Base-by-base conservation (phyloP, 2,797 vertebrate species). In the Sandelia bainsii region DNA sequence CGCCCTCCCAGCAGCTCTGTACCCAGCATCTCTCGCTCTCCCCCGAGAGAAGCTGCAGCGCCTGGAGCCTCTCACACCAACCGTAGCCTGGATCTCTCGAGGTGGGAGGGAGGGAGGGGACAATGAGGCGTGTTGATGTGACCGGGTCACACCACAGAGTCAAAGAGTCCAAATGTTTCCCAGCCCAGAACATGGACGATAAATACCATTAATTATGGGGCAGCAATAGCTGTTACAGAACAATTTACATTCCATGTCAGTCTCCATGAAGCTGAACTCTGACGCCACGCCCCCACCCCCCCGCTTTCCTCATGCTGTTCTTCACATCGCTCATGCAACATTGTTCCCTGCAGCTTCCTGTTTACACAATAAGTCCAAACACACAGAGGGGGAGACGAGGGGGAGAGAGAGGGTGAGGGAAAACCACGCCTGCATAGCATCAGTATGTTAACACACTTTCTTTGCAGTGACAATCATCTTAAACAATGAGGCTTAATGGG, bases 281-380 rank as follows among this genome's bases (percentile, higher is more conserved):
- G 60, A 27, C n/a, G 12, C 46, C 34, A n/a, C n/a, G n/a, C n/a
- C n/a, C 25, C 25, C 25, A 2, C 16, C 48, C 45, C 34, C 29
- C 32, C 51, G 14, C 23, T 34, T 12, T 50, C n/a, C 13, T 1
- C 2, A 19, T 42, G 27, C 20, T 8, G 25, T 42, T 72, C 68
- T 59, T 29, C n/a, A 48, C 49, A 22, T 59, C 62, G 65, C 63
- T 39, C 68, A 14, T 44, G 59, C 50, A 62, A 51, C 71, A 93
- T 90, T 94, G 92, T 94, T 92, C 85, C 69, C 79, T 56, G 29
- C 7, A 62, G 79, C 71, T 92, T 94, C 93, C 93, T 91, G 93
- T 94, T 94, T 93, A 92, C 77, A 63, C 57, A 51, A 77, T 32
- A 85, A 83, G 62, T 80, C 76, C 51, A 77, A 88, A 83, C 81